phyloP scores from a whole-genome alignment of 2,888 invertebrate genomes.

The Drosophila quinaria region DNA sequence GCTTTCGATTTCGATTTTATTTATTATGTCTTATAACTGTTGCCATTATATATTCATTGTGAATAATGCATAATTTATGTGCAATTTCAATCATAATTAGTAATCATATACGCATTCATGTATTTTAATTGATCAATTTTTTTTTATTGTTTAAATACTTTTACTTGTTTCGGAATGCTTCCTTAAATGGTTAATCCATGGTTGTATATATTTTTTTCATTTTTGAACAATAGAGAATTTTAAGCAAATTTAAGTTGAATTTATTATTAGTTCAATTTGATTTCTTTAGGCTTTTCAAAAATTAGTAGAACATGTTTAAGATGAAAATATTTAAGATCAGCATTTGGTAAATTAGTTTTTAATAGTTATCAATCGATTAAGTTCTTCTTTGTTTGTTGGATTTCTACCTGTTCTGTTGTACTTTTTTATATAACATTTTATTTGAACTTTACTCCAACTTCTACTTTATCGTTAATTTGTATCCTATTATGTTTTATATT shows the following conservation, averaged over 20 bases:
- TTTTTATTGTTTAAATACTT: slow-evolving; percentile 2
- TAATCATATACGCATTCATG: slow-evolving; percentile 3
- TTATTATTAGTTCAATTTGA: background rate
- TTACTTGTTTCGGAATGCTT: slow-evolving; percentile 7
- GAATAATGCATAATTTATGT: slow-evolving; percentile 37
- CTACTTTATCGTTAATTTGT: too few species aligned
- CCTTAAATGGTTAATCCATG: background rate
- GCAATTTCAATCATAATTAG: slow-evolving; percentile 27
- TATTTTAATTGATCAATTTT: slow-evolving; percentile 4
- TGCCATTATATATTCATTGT: slow-evolving; percentile 14
- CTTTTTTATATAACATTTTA: too few species aligned
- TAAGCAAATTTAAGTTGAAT: too few species aligned
- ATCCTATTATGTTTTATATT: too few species aligned
- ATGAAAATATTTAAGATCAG: too few species aligned
- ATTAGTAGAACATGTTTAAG: too few species aligned
- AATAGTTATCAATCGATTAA: too few species aligned
- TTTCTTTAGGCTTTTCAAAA: too few species aligned
- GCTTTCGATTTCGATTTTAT: slow-evolving; percentile 7
- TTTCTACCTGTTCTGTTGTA: too few species aligned
- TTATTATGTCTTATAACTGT: slow-evolving; percentile 16
- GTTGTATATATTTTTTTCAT: background rate
- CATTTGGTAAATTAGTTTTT: too few species aligned
- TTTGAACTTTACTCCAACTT: too few species aligned
- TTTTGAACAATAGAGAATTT: background rate
- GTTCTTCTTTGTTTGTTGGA: too few species aligned